phyloP scores from a whole-genome alignment of 2,888 invertebrate species.

The Dasysyrphus tricinctus region DNA sequence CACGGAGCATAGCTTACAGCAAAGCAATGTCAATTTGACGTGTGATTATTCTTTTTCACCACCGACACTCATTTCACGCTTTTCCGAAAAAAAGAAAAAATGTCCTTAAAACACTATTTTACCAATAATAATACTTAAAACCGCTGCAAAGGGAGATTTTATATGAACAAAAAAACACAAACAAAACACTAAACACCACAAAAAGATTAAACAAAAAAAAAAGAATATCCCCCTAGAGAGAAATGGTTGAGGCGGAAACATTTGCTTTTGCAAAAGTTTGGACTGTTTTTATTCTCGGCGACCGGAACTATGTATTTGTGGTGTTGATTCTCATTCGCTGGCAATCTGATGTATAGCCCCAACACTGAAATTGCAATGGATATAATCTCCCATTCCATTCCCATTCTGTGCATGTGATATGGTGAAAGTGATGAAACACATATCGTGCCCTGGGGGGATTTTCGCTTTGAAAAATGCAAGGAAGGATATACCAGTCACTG shows the following conservation, averaged over 20 bases:
- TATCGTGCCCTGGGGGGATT: constrained; percentile 33
- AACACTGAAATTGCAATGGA: constrained; percentile 33
- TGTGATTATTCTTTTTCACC: no score
- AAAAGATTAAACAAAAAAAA: neutral
- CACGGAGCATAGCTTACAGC: no score
- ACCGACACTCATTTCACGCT: no score
- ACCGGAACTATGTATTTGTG: constrained; percentile 71
- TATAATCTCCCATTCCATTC: neutral
- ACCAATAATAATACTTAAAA: no score
- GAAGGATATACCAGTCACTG: constrained; percentile 68
- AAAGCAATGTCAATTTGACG: no score
- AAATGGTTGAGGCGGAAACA: constrained; percentile 73
- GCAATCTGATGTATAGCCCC: constrained; percentile 53
- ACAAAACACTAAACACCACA: neutral
- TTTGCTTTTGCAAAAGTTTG: constrained; percentile 66
- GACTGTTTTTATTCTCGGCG: constrained; percentile 58
- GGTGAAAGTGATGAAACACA: constrained; percentile 72
- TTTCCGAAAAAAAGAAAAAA: no score
- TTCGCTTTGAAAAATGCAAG: constrained; percentile 53
- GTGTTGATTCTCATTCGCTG: constrained; percentile 66
- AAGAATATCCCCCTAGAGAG: neutral
- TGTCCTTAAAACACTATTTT: no score
- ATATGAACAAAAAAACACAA: constrained; percentile 7
- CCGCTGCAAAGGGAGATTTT: no score
- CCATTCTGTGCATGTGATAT: constrained; percentile 7